Evolutionary conservation across 92 coral and sea anemone genomes (phyloP).

Genomic region (Meandrina meandrites): DNA sequence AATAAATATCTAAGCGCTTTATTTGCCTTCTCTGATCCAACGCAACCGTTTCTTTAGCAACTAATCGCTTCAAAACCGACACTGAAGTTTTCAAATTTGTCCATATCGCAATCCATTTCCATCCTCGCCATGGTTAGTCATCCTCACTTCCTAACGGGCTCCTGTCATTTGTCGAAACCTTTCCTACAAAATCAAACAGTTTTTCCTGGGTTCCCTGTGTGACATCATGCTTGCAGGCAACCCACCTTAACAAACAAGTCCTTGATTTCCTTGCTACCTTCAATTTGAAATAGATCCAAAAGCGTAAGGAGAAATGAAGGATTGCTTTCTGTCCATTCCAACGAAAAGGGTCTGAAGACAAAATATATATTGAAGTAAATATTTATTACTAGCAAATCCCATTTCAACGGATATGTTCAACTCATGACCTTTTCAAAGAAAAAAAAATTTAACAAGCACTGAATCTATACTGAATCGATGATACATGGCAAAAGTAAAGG

Average conservation of each 20-base stretch:
- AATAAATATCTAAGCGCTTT: no score
- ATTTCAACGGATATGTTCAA: background rate
- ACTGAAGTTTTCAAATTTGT: background rate
- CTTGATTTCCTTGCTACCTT: slow-evolving; percentile 29
- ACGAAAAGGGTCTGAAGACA: background rate
- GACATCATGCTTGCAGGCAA: background rate
- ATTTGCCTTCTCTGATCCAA: no score
- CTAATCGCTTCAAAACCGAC: no score
- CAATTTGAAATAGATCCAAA: slow-evolving; percentile 13
- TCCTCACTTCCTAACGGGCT: no score
- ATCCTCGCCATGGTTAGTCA: background rate
- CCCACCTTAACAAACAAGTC: slow-evolving; percentile 32
- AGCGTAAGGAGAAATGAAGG: slow-evolving; percentile 10
- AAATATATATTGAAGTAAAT: no score
- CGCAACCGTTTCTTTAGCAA: no score
- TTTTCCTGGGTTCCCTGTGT: background rate
- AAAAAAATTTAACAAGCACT: background rate
- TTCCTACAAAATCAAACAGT: background rate
- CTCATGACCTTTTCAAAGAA: background rate
- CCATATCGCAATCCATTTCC: background rate
- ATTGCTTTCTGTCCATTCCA: slow-evolving; percentile 33
- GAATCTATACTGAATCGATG: background rate
- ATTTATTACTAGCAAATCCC: background rate
- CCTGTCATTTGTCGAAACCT: no score
- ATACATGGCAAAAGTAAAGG: background rate